Evolutionary conservation across 64 coral and sea anemone species (phyloP).

Genomic region (Pocillopora verrucosa): DNA sequence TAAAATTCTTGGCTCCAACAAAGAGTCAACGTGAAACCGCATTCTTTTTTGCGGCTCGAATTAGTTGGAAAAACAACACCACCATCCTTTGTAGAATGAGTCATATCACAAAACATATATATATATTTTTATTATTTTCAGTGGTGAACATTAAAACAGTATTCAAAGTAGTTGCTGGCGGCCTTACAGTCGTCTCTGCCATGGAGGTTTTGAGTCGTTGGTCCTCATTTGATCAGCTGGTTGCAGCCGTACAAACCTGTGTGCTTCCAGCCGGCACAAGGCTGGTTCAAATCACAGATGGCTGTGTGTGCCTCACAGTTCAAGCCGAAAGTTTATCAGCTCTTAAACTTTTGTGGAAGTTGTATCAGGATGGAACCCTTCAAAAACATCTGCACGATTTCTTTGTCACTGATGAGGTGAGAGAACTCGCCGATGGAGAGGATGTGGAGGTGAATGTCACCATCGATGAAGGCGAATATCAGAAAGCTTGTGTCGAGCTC

Average conservation of each 20-base stretch:
- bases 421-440: neutral
- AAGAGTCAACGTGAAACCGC: no score
- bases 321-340: neutral
- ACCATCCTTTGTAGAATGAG: no score
- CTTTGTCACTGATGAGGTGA: neutral
- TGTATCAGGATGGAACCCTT: conserved; percentile 7
- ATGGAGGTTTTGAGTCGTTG: conserved; percentile 3
- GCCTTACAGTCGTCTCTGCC: neutral
- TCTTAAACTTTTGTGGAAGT: neutral
- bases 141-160: conserved; percentile 16
- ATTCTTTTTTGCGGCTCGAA: no score
- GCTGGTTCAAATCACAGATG: neutral
- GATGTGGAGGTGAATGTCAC: neutral
- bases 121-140: neutral
- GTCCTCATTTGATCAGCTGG: neutral
- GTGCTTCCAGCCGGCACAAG: neutral
- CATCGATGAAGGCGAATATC: neutral
- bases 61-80: no score
- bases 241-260: neutral
- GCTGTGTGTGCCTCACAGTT: neutral
- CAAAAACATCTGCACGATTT: neutral
- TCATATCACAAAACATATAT: neutral
- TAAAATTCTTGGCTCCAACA: no score
- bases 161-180: conserved; percentile 15
- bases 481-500: neutral